These are phyloP conservation scores for Psilopogon haemacephalus DNA, from an alignment of 2,113 vertebrate genomes.

Conservation along the genomic window DNA sequence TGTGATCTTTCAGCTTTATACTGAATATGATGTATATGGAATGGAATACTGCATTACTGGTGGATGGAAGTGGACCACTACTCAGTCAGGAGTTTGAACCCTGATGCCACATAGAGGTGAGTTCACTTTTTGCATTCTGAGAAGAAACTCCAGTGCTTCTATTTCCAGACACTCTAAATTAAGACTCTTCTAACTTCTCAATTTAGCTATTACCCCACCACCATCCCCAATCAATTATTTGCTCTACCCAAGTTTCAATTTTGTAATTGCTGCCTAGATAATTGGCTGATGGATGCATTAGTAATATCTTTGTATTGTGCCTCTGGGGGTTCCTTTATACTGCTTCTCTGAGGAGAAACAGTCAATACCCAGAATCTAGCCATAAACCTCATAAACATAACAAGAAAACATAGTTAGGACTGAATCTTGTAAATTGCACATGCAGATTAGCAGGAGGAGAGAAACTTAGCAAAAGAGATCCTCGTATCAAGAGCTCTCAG, in stretches of 20 bases:
- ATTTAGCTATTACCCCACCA: background rate
- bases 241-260: background rate
- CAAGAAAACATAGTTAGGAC: background rate
- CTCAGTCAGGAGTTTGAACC: background rate
- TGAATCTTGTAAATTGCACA: background rate
- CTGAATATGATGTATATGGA: too few relatives aligned
- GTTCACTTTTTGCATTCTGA: background rate
- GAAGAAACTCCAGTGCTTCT: background rate
- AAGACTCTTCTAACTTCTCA: background rate
- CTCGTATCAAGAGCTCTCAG: background rate
- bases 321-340: background rate
- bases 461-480: background rate
- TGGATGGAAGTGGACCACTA: background rate
- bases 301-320: background rate
- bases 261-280: constrained; percentile 12
- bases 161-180: background rate
- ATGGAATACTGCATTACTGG: background rate
- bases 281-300: constrained; percentile 25
- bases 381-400: background rate
- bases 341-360: background rate
- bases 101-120: background rate
- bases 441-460: background rate
- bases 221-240: background rate
- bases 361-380: background rate
- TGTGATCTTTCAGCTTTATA: too few relatives aligned